phyloP scores from a whole-genome alignment of 1,140 invertebrate species.

The Nephotettix cincticeps region DNA sequence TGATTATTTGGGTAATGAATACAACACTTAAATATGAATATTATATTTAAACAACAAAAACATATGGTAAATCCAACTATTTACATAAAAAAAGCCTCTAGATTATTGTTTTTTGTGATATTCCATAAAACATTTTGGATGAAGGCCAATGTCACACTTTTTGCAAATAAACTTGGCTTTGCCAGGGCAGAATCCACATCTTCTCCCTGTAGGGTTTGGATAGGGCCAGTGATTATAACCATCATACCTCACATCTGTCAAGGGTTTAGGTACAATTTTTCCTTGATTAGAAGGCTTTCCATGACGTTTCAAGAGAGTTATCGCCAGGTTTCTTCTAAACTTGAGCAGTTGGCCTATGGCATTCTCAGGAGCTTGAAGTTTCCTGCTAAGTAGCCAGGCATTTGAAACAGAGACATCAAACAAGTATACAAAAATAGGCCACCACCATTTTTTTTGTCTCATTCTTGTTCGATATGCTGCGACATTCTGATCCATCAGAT shows the following conservation, averaged over 20 bases:
- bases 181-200: background rate
- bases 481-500: slow-evolving; percentile 31
- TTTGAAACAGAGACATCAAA: slow-evolving; percentile 8
- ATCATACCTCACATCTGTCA: background rate
- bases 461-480: slow-evolving; percentile 32
- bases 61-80: background rate
- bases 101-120: background rate
- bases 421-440: too few species aligned
- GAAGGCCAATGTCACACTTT: background rate
- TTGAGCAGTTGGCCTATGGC: background rate
- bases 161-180: background rate
- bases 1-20: background rate
- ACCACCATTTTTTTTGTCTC: slow-evolving; percentile 35
- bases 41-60: background rate
- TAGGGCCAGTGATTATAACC: background rate
- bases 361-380: background rate
- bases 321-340: background rate
- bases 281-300: slow-evolving; percentile 10
- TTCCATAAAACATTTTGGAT: slow-evolving; percentile 8
- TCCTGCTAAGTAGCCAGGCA: background rate
- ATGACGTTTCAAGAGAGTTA: background rate
- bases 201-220: background rate
- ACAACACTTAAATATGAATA: background rate
- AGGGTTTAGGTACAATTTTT: background rate
- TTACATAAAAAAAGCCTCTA: background rate